phyloP scores from a whole-genome alignment of 2,113 vertebrate genomes.

The Lethenteron camtschaticum region DNA sequence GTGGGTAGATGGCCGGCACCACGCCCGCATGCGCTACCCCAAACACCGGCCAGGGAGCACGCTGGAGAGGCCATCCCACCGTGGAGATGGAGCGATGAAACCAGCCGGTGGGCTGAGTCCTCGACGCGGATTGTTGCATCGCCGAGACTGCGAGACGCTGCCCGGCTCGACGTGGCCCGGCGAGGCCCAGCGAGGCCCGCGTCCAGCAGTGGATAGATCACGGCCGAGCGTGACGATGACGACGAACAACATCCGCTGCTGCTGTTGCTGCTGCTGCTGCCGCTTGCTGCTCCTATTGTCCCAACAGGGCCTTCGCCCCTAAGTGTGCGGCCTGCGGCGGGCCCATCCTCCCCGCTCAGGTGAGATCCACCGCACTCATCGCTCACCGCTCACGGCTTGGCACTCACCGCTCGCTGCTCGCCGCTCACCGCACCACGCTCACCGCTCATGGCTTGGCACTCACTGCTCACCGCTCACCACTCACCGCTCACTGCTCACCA shows the following conservation, averaged over 20 bases:
- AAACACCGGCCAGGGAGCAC: too few species aligned
- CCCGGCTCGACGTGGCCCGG: neutral
- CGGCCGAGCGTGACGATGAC: neutral
- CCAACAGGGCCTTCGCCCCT: neutral
- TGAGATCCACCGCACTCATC: neutral
- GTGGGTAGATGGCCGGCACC: too few species aligned
- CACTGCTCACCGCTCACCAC: too few species aligned
- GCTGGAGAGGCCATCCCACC: too few species aligned
- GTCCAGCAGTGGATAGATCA: neutral
- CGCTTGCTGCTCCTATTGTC: neutral
- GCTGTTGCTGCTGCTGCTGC: neutral
- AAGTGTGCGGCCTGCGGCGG: slow-evolving; percentile 1
- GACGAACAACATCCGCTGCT: neutral
- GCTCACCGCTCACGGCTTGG: too few species aligned
- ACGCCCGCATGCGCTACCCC: too few species aligned
- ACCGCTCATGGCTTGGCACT: too few species aligned
- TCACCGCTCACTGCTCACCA: too few species aligned
- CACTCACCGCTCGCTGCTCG: too few species aligned
- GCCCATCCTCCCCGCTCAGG: slow-evolving; percentile 2
- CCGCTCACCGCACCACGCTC: too few species aligned
- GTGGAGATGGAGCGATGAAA: too few species aligned
- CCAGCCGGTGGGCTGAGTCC: too few species aligned
- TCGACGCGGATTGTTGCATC: neutral
- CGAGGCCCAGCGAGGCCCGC: neutral
- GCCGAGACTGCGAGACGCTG: neutral